Evolutionary conservation across 2,888 invertebrate genomes (phyloP), one percentile per base, ranked within the genome.

Genomic region (Sminthurides aquaticus): DNA sequence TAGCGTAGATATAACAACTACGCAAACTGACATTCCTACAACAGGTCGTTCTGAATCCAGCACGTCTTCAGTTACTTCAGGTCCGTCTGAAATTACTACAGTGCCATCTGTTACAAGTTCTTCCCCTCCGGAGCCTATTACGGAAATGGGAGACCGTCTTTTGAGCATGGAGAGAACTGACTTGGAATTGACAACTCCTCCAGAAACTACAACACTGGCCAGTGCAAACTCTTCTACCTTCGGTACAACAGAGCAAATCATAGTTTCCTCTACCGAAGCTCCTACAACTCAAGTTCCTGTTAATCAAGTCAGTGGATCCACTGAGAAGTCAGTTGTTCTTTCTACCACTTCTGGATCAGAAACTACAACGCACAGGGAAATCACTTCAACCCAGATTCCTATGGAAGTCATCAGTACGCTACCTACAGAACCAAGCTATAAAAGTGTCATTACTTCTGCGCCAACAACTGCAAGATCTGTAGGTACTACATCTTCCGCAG

Each of bases 21-120:
- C n/a, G n/a, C n/a, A n/a, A 56, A 26, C 56, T 43, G 49, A 52
- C n/a, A 61, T 60, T 20, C 57, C 55, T 5, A 58, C 66, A 60
- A 63, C 57, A 24, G 56, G n/a, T n/a, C n/a, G n/a, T n/a, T n/a
- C n/a, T n/a, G n/a, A n/a, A 11, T 43, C 43, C 18, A 8, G 18
- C 11, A 18, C 18, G 43, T 43, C 8, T 43, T 11, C 43, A 43
- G 18, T 18, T 43, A 43, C 43, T 43, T 18, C 43, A 43, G 43
- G 8, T 43, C 43, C 43, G 11, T 18, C 43, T 11, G 18, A 18
- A 43, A 43, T 8, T 18, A 43, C 43, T 18, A 18, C 8, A 43
- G 43, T 43, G 11, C 43, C 18, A 43, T 18, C 43, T 11, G 43
- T 11, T 11, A 43, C 43, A 11, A 43, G 11, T 11, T 11, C 43